Conservation (phyloP, 1,140 invertebrate genomes). For the Ditylenchus dipsaci region DNA sequence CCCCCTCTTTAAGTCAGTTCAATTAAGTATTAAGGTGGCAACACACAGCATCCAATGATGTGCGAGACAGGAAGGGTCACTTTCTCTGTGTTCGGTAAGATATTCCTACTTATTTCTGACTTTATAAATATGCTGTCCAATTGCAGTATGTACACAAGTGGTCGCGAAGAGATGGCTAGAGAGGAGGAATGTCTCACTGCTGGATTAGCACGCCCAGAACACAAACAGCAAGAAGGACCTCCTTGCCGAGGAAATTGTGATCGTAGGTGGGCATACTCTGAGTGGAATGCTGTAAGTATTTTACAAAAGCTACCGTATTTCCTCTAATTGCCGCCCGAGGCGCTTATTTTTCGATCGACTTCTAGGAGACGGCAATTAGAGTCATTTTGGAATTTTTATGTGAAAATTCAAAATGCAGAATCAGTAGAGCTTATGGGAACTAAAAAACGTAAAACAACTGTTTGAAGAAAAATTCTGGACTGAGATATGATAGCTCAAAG, state of each 20-base stretch:
- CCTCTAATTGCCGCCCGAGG: too few species aligned
- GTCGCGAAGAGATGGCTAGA: conserved; percentile 29
- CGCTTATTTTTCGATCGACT: too few species aligned
- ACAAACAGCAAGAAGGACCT: conserved; percentile 29
- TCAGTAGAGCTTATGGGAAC: too few species aligned
- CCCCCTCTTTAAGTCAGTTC: too few species aligned
- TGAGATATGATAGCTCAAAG: too few species aligned
- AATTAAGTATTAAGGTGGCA: too few species aligned
- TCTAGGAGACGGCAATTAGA: too few species aligned
- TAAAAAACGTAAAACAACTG: too few species aligned
- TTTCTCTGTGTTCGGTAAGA: neutral
- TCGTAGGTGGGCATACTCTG: conserved; percentile 43
- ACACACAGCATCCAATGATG: conserved; percentile 2
- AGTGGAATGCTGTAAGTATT: conserved; percentile 45
- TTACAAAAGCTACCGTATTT: neutral
- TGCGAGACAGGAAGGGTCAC: conserved; percentile 33
- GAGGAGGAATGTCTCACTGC: conserved; percentile 33
- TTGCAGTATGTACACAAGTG: conserved; percentile 23
- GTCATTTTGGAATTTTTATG: too few species aligned
- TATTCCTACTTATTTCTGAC: conserved; percentile 28
- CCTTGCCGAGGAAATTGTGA: neutral
- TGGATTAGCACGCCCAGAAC: conserved; percentile 10
- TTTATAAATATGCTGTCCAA: conserved; percentile 22
- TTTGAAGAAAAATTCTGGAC: too few species aligned
- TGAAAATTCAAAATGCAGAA: too few species aligned